Evolutionary conservation across 2,888 invertebrate genomes (phyloP), one percentile per base, ranked within the genome.

Genomic region (Troilus luridus): DNA sequence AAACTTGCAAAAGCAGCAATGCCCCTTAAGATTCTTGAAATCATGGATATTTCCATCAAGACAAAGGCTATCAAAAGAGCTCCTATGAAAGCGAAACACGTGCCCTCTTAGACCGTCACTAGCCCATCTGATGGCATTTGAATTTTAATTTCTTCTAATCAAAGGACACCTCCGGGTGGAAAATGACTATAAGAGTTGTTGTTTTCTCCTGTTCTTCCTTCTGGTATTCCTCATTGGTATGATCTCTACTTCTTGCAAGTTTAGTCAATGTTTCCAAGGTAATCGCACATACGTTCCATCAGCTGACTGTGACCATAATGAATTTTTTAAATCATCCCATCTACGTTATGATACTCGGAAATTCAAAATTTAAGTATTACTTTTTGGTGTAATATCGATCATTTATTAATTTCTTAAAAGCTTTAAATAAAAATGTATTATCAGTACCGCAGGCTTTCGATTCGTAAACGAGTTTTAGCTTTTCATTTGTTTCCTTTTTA

Each of bases 1-100:
- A 9, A 41, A 77, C 14, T 77, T 77, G 41, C 41, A 19, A 77
- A 77, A 77, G 17, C 41, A 17, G 7, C 41, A 19, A 8, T 41
- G 19, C 10, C 41, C 41, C 72, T 77, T 77, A 41, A 77, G 72
- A 77, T 77, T 41, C 72, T 77, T 77, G 9, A 17, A 41, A 77
- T 77, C 27, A 41, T 77, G 72, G 72, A 77, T 27, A 41, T 77
- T 77, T 77, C 72, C 72, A 77, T 77, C 3, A 77, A 41, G 9
- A 77, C 72, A 77, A 77, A 77, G 72, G 41, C 17, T 77, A 19
- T 8, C 27, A 19, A 41, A 77, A 77, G 56, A 85, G 54, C 11
- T 85, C 85, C 56, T 85, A 58, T 85, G 56, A 56, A 85, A 56
- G 10, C 54, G 85, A 56, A 85, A 56, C 85, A 85, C 85, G 85